Base-by-base conservation (phyloP, 1,140 invertebrate genomes). In the Apis laboriosa region DNA sequence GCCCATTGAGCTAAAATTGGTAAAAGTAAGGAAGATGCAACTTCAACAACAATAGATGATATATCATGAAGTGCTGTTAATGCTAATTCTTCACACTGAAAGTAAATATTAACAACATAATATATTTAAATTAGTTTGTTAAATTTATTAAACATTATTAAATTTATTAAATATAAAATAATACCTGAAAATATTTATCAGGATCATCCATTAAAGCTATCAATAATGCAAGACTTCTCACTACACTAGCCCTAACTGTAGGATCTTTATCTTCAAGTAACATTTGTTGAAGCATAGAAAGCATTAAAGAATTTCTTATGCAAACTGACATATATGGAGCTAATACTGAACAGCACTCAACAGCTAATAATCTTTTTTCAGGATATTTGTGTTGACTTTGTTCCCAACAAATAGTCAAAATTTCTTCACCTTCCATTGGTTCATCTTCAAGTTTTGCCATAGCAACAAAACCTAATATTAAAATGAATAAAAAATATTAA, bases 331-430 rank as follows among this genome's bases (percentile, higher is more conserved):
- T 95, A 88, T 96, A 97, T n/a, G 96, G 96, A 63, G 96, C 96
- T 77, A 97, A 91, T n/a, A 95, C 95, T 9, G 95, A 95, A 92
- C 96, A 97, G 60, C 96, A 96, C 92, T 97, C 96, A 24, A 96
- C 96, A 21, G 97, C 96, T 21, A 97, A 89, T 43, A 97, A 90
- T 75, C 97, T 94, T 88, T 96, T 95, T 89, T 97, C 97, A 3
- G 95, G 91, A 92, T 97, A 96, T 89, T 96, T 96, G 90, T 97
- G 96, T 83, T 95, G 96, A 84, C 97, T 95, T 92, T 97, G 96
- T 89, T 97, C 96, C 97, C 97, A 97, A 89, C 96, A 97, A 83
- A 97, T 95, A 2, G 96, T 96, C n/a, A 97, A 92, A 68, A 97
- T 94, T 91, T 97, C 96, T 84, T 96, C 95, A 83, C 96, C 95